Conservation (phyloP, 2,797 vertebrate genomes). For the Apodemus agrarius region DNA sequence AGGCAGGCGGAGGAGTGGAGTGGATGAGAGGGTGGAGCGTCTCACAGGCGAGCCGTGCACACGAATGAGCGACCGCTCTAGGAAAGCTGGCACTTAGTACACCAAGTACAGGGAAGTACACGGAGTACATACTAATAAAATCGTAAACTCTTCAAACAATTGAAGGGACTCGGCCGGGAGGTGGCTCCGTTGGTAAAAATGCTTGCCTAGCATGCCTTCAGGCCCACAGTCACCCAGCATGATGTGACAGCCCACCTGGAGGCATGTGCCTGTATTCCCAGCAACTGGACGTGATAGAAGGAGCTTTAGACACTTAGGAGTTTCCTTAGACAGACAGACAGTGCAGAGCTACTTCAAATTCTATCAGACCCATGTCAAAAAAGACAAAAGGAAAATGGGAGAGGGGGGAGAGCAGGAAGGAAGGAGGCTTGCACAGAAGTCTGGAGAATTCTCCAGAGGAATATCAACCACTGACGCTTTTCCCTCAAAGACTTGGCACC, state of each 20-base stretch:
- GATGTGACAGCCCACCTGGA: background rate
- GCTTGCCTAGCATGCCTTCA: background rate
- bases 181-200: background rate
- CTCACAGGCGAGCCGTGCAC: background rate
- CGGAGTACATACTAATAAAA: too few relatives aligned
- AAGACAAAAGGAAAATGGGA: background rate
- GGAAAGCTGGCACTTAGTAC: background rate
- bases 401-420: accelerated
- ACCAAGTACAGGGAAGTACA: background rate
- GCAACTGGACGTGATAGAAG: background rate
- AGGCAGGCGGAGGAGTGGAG: background rate
- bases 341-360: background rate
- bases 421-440: background rate
- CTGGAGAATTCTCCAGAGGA: constrained; percentile 23
- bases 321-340: background rate
- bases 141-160: too few relatives aligned
- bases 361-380: background rate
- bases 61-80: background rate
- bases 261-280: background rate
- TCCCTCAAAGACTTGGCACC: constrained; percentile 21
- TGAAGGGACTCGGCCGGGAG: too few relatives aligned
- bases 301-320: background rate
- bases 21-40: accelerated
- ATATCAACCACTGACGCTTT: background rate
- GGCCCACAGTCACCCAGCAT: background rate